Conservation (phyloP, 37 sponge, comb jelly and placozoan genomes). For the Ianthella basta region DNA sequence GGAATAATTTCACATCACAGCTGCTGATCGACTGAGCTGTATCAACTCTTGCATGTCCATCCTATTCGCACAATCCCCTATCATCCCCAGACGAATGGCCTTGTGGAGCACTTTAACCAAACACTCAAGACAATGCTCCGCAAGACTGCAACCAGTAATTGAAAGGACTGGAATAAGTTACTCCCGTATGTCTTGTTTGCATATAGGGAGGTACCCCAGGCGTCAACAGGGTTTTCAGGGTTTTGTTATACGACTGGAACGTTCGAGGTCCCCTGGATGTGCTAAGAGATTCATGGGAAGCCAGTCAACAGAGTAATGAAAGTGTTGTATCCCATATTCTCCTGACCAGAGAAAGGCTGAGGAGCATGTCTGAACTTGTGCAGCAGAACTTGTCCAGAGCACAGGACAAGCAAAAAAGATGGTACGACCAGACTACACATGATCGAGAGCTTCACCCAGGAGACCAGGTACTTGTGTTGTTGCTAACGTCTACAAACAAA, state of each 20-base stretch:
- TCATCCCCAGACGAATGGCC: conserved; percentile 56
- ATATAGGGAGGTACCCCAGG: conserved; percentile 60
- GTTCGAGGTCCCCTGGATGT: conserved; percentile 56
- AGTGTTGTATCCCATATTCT: conserved; percentile 33
- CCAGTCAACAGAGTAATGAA: conserved; percentile 3
- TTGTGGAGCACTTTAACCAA: conserved; percentile 48
- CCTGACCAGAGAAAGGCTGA: conserved; percentile 6
- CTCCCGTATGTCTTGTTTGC: conserved; percentile 61
- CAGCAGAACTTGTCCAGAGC: conserved; percentile 32
- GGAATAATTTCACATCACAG: no score
- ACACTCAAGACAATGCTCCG: conserved; percentile 51
- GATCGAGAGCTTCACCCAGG: conserved; percentile 10
- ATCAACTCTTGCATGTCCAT: no score
- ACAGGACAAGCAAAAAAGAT: conserved; percentile 10
- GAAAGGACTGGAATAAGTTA: conserved; percentile 55
- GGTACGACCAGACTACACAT: conserved; percentile 30
- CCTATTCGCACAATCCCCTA: no score
- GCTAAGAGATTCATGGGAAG: conserved; percentile 41
- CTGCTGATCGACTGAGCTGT: no score
- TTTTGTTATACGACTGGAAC: conserved; percentile 48
- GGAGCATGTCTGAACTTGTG: conserved; percentile 7
- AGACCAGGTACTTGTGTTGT: conserved; percentile 36
- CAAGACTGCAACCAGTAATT: conserved; percentile 15
- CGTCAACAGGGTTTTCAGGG: conserved; percentile 46
- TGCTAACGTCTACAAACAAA: conserved; percentile 30